Evolutionary conservation across 2,113 vertebrate species (phyloP).

Genomic region (Pachycephala philippinensis): DNA sequence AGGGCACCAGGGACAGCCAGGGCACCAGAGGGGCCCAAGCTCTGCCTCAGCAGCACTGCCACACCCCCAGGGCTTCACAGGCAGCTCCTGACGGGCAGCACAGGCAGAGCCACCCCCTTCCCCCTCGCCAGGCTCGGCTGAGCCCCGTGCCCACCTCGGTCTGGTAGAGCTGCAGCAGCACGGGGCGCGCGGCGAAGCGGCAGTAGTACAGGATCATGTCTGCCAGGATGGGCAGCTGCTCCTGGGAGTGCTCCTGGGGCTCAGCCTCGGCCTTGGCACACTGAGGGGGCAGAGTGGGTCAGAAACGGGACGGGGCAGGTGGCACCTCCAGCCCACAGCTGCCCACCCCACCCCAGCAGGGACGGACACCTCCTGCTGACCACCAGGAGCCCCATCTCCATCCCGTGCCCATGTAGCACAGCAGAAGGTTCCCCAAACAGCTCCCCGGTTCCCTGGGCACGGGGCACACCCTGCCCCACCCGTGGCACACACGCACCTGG

Average conservation of each 20-base stretch:
- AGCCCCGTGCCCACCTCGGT: conserved; percentile 79
- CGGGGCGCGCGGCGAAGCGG: conserved; percentile 79
- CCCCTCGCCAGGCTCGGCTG: fast-evolving
- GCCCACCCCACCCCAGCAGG: fast-evolving
- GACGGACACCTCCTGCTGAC: background rate
- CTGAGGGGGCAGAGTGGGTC: conserved; percentile 25
- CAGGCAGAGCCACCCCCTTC: background rate
- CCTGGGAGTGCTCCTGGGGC: conserved; percentile 67
- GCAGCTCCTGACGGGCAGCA: fast-evolving
- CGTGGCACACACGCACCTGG: conserved; percentile 72
- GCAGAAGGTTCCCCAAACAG: background rate
- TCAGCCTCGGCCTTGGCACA: conserved; percentile 79
- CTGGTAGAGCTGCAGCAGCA: conserved; percentile 93
- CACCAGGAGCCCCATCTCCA: background rate
- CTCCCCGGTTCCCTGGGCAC: background rate
- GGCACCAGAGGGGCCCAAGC: fast-evolving
- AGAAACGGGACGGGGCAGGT: fast-evolving
- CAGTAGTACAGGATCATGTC: conserved; percentile 96
- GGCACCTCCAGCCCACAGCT: background rate
- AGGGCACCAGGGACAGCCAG: fast-evolving
- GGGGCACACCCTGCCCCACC: background rate
- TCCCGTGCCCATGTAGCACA: fast-evolving
- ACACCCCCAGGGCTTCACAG: fast-evolving
- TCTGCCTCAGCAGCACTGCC: background rate
- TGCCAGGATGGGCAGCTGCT: conserved; percentile 87